Conservation (phyloP, 2,797 vertebrate genomes). For the Diplodus sargus region DNA sequence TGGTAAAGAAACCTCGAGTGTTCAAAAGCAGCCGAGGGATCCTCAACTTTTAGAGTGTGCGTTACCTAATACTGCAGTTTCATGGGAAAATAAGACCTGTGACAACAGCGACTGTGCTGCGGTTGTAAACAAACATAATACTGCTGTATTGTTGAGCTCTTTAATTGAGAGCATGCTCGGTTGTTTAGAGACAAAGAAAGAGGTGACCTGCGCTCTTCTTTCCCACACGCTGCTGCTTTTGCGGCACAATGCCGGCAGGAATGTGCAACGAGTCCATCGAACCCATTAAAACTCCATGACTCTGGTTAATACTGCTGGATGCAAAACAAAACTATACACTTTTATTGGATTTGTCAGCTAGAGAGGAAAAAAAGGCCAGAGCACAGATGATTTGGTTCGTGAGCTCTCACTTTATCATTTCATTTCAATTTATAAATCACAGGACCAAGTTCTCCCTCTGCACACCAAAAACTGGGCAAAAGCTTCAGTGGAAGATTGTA, state of each 20-base stretch:
- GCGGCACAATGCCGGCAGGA: slow-evolving; percentile 36
- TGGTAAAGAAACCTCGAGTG: not conserved
- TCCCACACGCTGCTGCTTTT: slow-evolving; percentile 59
- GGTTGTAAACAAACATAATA: slow-evolving; percentile 39
- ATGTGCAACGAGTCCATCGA: slow-evolving; percentile 33
- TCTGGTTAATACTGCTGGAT: slow-evolving; percentile 16
- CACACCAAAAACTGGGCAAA: slow-evolving; percentile 35
- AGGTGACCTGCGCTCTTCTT: slow-evolving; percentile 52
- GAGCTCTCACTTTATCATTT: slow-evolving; percentile 63
- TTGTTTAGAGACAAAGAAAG: slow-evolving; percentile 57
- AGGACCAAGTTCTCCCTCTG: slow-evolving; percentile 31
- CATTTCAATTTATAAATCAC: slow-evolving; percentile 44
- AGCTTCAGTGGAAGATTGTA: slow-evolving; percentile 31
- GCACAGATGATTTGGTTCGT: slow-evolving; percentile 34
- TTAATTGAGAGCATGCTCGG: slow-evolving; percentile 43
- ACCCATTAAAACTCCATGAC: slow-evolving; percentile 36
- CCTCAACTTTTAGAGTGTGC: slow-evolving; percentile 7
- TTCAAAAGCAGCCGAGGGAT: not conserved
- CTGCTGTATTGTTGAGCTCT: slow-evolving; percentile 18
- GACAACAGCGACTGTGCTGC: slow-evolving; percentile 14
- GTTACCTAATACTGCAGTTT: slow-evolving; percentile 9
- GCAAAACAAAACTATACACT: slow-evolving; percentile 25
- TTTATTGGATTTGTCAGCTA: slow-evolving; percentile 41
- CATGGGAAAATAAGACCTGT: slow-evolving; percentile 59
- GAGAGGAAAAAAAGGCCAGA: slow-evolving; percentile 36